phyloP scores from a whole-genome alignment of 2,113 vertebrate genomes.

The Corythornis vintsioides region DNA sequence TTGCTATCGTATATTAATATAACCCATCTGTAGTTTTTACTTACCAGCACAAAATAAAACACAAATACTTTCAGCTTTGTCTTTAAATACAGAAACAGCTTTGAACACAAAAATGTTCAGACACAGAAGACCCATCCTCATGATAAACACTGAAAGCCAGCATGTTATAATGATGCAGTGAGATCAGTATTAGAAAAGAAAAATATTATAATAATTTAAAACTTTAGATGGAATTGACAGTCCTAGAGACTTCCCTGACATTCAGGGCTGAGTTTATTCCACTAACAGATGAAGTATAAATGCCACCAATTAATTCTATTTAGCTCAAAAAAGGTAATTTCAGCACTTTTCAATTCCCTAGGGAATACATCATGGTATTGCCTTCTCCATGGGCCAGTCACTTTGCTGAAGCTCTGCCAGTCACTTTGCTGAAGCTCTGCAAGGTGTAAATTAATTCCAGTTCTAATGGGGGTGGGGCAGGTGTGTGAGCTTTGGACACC shows the following conservation, averaged over 20 bases:
- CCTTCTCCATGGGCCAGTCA: too few species aligned
- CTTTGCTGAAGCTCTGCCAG: background rate
- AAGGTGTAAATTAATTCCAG: background rate
- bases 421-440: background rate
- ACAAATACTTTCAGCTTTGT: background rate
- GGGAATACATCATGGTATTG: background rate
- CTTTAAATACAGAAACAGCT: background rate
- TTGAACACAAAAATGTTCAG: background rate
- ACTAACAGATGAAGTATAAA: background rate
- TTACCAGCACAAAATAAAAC: background rate
- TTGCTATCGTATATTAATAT: rapidly evolving
- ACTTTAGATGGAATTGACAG: background rate
- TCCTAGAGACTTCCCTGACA: background rate
- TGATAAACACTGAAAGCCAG: background rate
- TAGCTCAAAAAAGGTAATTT: background rate
- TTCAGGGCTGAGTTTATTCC: background rate
- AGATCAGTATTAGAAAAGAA: background rate
- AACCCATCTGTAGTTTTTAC: background rate
- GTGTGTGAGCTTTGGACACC: background rate
- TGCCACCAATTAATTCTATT: background rate
- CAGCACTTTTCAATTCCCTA: background rate
- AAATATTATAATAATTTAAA: background rate
- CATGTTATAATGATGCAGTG: background rate
- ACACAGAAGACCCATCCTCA: background rate
- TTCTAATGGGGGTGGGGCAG: background rate